Base-by-base conservation (phyloP, 2,888 invertebrate species). In the Lithophane leautieri region DNA sequence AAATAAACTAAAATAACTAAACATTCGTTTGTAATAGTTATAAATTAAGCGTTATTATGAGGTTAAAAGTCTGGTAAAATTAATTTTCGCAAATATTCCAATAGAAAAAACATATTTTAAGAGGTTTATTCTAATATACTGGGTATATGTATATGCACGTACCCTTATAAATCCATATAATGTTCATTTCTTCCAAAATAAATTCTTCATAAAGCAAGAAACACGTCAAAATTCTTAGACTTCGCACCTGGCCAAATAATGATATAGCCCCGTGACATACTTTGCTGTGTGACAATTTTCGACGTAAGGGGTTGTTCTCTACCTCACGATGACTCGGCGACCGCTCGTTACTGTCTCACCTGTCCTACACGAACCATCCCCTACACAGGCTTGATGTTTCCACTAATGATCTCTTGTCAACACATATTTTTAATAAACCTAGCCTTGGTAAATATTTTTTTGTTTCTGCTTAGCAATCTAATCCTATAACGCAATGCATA, bases 331-430 rank as follows among this genome's bases (percentile, higher is more conserved):
- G 96, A 95, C 92, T 93, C 90, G 92, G 92, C 93, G 92, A 91
- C 92, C 92, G 94, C 96, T 96, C 95, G 96, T 96, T 96, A 96
- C 94, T 94, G 95, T 94, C 94, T 93, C 93, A 90, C 92, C 93
- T 92, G 94, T 94, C 94, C 91, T 92, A 89, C 88, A 89, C 88
- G 88, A 90, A 74, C 54, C 90, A 87, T 76, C 78, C 81, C 82
- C 78, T 67, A 78, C 78, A 78, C 79, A 75, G 34, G 85, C 90
- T 90, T 91, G 89, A 89, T 92, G 92, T 93, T 92, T 91, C 92
- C 94, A 90, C 94, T 96, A 96, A 96, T 96, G 96, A 95, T 94
- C 91, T 87, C 89, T 86, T 84, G 76, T 84, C 84, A 83, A 83
- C 82, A 85, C 71, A 81, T 82, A 78, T 85, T 84, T 85, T 72